Conservation (phyloP, 2,797 vertebrate genomes). For the Sebastes diploproa region DNA sequence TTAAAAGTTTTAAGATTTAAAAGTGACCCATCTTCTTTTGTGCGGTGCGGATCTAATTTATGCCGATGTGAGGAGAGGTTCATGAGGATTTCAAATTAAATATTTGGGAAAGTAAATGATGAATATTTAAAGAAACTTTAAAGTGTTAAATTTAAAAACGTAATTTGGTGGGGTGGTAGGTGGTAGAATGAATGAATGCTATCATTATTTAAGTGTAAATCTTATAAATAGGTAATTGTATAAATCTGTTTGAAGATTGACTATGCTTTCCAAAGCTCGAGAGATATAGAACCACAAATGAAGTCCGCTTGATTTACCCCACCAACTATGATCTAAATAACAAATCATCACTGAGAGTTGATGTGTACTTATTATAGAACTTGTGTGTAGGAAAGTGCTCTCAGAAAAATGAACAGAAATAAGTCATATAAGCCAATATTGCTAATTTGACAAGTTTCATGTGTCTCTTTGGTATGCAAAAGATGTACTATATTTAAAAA, state of each 20-base stretch:
- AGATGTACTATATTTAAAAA: constrained; percentile 75
- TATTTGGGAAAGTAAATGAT: background rate
- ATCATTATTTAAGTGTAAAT: background rate
- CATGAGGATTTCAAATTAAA: too few species aligned
- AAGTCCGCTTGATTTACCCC: constrained; percentile 12
- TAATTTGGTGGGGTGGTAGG: background rate
- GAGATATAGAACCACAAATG: background rate
- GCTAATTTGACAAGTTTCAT: constrained; percentile 68
- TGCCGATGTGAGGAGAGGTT: too few species aligned
- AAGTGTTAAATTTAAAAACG: background rate
- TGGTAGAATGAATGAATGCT: background rate
- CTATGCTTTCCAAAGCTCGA: background rate
- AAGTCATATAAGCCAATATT: constrained; percentile 54
- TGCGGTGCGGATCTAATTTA: background rate
- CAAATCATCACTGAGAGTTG: constrained; percentile 25
- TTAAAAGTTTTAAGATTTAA: background rate
- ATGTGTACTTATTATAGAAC: constrained; percentile 35
- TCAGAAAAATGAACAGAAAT: constrained; percentile 26
- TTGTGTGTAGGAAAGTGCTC: constrained; percentile 18
- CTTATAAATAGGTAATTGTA: background rate
- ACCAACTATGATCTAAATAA: constrained; percentile 31
- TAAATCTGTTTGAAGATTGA: background rate
- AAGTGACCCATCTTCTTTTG: background rate
- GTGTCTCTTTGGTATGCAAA: constrained; percentile 68
- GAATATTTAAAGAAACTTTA: background rate